Evolutionary conservation across 2,113 vertebrate species (phyloP), one percentile per base, ranked within the genome.

Genomic region (Sinocyclocheilus rhinocerous): DNA sequence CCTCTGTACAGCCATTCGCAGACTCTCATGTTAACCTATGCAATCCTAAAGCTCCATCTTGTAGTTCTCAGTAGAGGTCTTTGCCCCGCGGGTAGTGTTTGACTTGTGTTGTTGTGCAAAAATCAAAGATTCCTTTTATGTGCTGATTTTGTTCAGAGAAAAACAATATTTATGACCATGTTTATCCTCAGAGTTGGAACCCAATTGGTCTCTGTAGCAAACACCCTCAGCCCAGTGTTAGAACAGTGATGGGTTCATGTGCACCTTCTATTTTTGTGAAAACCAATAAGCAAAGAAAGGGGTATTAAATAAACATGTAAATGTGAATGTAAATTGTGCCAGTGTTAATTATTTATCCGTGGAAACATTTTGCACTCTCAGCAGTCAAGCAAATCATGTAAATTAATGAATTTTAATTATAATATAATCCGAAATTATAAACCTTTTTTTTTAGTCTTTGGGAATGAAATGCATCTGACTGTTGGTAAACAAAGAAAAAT

Each of bases 251-350:
- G 55, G 33, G 29, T 91, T 93, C 85, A 87, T 93, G 87, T 91
- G 90, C 88, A 93, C 91, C 91, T 93, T 95, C 92, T 95, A 92
- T 95, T 93, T 95, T 95, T 95, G 93, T 95, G 92, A 92, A 93
- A 84, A 93, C 86, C 87, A 91, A 92, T 90, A 84, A 91, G 87
- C 33, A 50, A 42, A 15, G 67, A 84, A 93, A 91, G 89, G 90
- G 90, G 92, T 92, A 92, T 91, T 91, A 91, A 95, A 95, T 95
- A 95, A 95, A 95, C 82, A 91, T 94, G 91, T 93, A 92, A 92
- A 94, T 94, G 94, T 95, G 90, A 94, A 94, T 57, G 4, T 36
- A 50, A 55, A 16, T 61, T 57, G 45, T 65, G 70, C 20, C 36
- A 6, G 12, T 88, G 59, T 55, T 84, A 3, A n/a, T 88, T 84